phyloP scores from a whole-genome alignment of 2,888 invertebrate species.

The Agriotes lineatus region DNA sequence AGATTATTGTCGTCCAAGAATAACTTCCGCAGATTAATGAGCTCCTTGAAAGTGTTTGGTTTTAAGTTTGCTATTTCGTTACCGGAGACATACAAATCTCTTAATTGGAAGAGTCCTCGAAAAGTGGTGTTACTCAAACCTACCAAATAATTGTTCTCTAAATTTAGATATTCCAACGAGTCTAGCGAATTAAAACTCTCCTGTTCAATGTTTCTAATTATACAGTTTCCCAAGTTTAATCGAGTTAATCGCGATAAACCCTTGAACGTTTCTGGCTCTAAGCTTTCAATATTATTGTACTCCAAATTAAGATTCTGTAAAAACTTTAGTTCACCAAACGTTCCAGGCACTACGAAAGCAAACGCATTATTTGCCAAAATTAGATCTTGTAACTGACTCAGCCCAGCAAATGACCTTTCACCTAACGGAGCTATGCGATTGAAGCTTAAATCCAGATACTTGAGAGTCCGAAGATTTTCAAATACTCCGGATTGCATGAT shows the following conservation, averaged over 20 bases:
- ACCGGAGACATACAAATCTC: conserved; percentile 21
- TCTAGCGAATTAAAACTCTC: neutral
- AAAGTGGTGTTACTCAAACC: conserved; percentile 21
- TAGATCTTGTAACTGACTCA: conserved; percentile 13
- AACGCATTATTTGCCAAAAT: conserved; percentile 35
- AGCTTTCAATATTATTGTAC: conserved; percentile 31
- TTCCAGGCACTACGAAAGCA: neutral
- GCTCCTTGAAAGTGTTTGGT: conserved; percentile 28
- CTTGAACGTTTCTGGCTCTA: conserved; percentile 21
- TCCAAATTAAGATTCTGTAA: conserved; percentile 31
- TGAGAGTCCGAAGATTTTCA: conserved; percentile 18
- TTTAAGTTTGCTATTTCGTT: conserved; percentile 22
- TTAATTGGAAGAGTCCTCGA: conserved; percentile 3
- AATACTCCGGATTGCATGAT: conserved; percentile 18
- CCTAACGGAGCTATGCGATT: conserved; percentile 26
- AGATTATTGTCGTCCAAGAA: conserved; percentile 22
- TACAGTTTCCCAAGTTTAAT: conserved; percentile 35
- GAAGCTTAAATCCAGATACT: conserved; percentile 31
- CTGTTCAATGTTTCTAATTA: conserved; percentile 10
- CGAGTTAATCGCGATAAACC: conserved; percentile 10
- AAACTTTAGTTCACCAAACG: conserved; percentile 19
- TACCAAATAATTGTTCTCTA: conserved; percentile 33
- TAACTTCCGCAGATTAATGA: conserved; percentile 16
- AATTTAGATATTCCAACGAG: conserved; percentile 21
- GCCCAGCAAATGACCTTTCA: conserved; percentile 21